A percentile compares a stretch with the other conserved stretches of the same genome.
Evolutionary conservation across 2,113 vertebrate species (phyloP).

Genomic region (Crotalus tigris): DNA sequence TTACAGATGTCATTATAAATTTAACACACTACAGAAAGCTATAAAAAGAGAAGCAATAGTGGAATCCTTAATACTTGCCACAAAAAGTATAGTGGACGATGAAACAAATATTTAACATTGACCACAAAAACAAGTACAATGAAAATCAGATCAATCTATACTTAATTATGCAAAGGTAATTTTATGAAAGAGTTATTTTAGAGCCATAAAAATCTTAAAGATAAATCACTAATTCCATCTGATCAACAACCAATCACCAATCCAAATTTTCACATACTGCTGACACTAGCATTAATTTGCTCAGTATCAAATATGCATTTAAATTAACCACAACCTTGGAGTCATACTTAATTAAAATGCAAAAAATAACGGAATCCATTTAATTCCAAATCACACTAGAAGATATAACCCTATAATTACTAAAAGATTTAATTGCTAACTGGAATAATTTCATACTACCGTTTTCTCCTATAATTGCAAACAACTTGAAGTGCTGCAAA

Average conservation of each 20-base stretch:
- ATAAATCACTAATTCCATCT: neutral
- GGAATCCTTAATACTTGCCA: neutral
- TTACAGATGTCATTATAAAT: neutral
- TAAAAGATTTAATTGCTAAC: slow-evolving; percentile 4
- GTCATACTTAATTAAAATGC: neutral
- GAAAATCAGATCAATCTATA: neutral
- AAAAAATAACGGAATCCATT: neutral
- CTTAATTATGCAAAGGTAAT: neutral
- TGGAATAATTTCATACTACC: neutral
- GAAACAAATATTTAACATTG: neutral
- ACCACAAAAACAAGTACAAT: neutral
- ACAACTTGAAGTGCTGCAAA: neutral
- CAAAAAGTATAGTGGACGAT: neutral
- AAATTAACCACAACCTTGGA: neutral
- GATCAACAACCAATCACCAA: neutral
- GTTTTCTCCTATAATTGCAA: neutral
- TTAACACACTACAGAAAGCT: neutral
- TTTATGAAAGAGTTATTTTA: neutral
- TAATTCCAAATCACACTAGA: neutral
- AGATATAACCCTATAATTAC: neutral
- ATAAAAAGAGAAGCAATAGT: neutral
- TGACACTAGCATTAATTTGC: neutral
- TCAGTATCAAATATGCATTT: neutral
- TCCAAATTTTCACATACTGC: neutral
- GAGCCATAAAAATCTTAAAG: neutral